These are phyloP conservation scores for Eristalinus aeneus DNA, from an alignment of 2,888 invertebrate species.

Conservation along the genomic window DNA sequence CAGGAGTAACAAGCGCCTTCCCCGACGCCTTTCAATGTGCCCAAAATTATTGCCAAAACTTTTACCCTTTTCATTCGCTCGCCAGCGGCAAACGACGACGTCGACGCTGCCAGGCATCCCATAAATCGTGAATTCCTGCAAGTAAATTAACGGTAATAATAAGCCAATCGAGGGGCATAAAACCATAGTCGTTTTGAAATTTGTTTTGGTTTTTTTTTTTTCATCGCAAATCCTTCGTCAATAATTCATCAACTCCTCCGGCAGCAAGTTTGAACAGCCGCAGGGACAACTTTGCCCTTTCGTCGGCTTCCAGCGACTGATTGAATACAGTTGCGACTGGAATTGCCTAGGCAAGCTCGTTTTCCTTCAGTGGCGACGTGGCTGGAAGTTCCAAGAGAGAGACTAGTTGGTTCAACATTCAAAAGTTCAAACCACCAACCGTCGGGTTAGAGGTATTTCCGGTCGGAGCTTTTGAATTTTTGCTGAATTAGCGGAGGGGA, in stretches of 20 bases:
- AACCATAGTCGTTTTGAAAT: conserved; percentile 20
- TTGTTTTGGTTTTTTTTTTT: neutral
- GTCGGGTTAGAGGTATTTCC: conserved; percentile 1
- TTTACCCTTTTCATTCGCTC: conserved; percentile 23
- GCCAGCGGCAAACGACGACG: neutral
- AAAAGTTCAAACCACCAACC: conserved; percentile 54
- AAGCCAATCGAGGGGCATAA: conserved; percentile 29
- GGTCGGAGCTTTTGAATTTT: conserved; percentile 21
- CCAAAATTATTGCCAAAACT: conserved; percentile 43
- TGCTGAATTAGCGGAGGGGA: conserved; percentile 45
- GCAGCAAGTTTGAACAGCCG: neutral
- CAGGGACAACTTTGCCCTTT: neutral
- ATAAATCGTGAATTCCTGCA: conserved; percentile 35
- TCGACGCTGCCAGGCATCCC: neutral
- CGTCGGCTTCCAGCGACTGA: conserved; percentile 9
- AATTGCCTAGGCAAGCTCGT: neutral
- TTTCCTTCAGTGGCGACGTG: neutral
- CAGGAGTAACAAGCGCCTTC: conserved; percentile 10
- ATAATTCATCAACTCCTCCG: neutral
- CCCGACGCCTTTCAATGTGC: conserved; percentile 25
- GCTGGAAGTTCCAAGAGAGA: conserved; percentile 15
- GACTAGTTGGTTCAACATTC: neutral
- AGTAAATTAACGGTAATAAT: conserved; percentile 43
- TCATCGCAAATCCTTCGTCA: conserved; percentile 1
- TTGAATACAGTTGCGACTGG: neutral